A percentile compares a stretch with the other conserved stretches of the same genome.
phyloP scores from a whole-genome alignment of 2,113 vertebrate genomes.

The Microcebus griseorufus region DNA sequence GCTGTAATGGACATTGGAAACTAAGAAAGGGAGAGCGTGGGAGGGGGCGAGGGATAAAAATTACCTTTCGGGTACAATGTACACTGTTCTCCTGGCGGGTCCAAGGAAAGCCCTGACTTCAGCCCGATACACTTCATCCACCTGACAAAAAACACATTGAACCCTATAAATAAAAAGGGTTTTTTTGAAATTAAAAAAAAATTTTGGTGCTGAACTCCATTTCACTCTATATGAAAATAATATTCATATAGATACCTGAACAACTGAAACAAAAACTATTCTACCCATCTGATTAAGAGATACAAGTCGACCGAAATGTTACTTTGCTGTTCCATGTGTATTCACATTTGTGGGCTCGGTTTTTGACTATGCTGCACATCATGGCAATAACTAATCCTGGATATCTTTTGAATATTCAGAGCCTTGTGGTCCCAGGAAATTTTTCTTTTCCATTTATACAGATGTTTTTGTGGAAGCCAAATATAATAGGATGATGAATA shows the following conservation, averaged over 20 bases:
- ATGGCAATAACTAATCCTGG: background rate
- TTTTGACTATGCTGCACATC: background rate
- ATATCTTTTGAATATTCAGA: background rate
- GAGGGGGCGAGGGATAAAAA: too few species aligned
- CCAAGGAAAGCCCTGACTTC: too few species aligned
- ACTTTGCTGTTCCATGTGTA: background rate
- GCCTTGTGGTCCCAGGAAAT: background rate
- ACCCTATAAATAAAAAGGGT: background rate
- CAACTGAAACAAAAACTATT: background rate
- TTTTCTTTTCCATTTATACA: background rate
- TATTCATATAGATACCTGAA: background rate
- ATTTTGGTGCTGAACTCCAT: background rate
- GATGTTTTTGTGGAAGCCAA: conserved; percentile 13
- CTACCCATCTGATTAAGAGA: background rate
- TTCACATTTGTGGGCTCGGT: background rate
- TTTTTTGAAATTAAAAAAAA: background rate
- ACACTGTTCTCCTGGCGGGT: too few species aligned
- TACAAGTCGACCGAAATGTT: background rate
- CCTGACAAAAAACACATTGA: too few species aligned
- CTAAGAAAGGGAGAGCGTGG: too few species aligned
- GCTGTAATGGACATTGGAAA: too few species aligned
- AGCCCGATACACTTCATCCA: too few species aligned
- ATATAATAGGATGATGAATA: background rate
- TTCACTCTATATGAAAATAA: background rate
- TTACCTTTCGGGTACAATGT: too few species aligned